Percentiles rank a stretch among this genome's conserved stretches.
phyloP scores from a whole-genome alignment of 2,797 vertebrate genomes.

The Notolabrus celidotus region DNA sequence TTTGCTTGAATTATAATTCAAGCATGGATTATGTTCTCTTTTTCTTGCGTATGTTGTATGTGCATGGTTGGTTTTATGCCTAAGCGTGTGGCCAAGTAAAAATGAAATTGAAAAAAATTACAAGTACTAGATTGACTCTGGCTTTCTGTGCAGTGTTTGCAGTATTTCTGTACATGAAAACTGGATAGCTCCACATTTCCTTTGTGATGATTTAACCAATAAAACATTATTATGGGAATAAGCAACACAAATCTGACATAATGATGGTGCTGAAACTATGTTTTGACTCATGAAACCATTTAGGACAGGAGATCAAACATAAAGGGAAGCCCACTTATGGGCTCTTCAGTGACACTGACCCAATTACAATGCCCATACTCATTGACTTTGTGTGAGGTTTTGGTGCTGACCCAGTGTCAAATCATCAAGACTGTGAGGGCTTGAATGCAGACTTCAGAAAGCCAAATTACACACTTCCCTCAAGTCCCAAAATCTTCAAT shows the following conservation, averaged over 20 bases:
- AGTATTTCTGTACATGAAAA: neutral
- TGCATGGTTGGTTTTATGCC: neutral
- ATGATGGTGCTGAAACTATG: neutral
- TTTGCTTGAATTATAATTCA: neutral
- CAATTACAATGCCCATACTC: too few relatives aligned
- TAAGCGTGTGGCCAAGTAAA: neutral
- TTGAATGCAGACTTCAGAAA: too few relatives aligned
- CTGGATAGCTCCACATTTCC: neutral
- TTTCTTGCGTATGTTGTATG: neutral
- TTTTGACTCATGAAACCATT: neutral
- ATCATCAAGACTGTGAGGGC: too few relatives aligned
- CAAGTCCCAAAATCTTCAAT: too few relatives aligned
- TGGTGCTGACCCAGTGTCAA: too few relatives aligned
- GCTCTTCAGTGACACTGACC: too few relatives aligned
- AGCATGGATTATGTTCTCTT: neutral
- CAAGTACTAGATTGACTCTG: neutral
- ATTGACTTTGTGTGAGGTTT: too few relatives aligned
- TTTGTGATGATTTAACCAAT: constrained; percentile 8
- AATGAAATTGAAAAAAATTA: neutral
- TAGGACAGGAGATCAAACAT: constrained; percentile 5
- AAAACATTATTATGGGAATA: constrained; percentile 3
- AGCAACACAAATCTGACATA: neutral
- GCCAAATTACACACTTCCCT: too few relatives aligned
- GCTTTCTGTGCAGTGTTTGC: neutral
- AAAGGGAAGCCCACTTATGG: neutral